Percentiles rank a stretch among this genome's conserved stretches.
Conservation (phyloP, 1,140 invertebrate genomes). For the Palaemon carinicauda region DNA sequence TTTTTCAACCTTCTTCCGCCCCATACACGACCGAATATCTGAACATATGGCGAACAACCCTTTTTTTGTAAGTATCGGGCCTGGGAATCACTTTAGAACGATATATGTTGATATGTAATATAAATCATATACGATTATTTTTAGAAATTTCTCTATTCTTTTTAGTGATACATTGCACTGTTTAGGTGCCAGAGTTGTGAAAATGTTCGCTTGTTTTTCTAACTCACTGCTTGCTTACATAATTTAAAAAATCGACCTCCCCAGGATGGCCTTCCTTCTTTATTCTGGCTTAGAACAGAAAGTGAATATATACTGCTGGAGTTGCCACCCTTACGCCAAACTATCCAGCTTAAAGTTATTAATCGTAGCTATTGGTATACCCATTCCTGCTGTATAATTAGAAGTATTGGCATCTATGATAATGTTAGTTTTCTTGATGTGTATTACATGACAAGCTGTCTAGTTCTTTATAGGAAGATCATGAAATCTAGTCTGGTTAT, state of each 20-base stretch:
- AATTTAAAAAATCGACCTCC: slow-evolving; percentile 6
- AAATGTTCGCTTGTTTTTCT: slow-evolving; percentile 25
- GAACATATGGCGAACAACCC: slow-evolving; percentile 10
- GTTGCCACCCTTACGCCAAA: neutral
- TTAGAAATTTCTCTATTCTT: slow-evolving; percentile 1
- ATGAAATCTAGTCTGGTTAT: too few relatives aligned
- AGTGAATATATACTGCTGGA: neutral
- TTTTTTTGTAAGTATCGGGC: slow-evolving; percentile 22
- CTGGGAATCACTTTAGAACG: neutral
- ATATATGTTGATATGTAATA: slow-evolving; percentile 24
- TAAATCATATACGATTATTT: slow-evolving; percentile 19
- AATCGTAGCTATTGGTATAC: too few relatives aligned
- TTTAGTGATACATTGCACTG: neutral
- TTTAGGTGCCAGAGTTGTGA: slow-evolving; percentile 8
- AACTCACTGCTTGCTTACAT: neutral
- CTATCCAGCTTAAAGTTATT: too few relatives aligned
- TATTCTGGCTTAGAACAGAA: slow-evolving; percentile 11
- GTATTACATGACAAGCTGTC: too few relatives aligned
- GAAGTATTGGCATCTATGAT: too few relatives aligned
- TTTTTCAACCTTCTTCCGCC: slow-evolving; percentile 30
- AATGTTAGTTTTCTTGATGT: too few relatives aligned
- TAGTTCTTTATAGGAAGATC: too few relatives aligned
- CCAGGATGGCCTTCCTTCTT: slow-evolving; percentile 15
- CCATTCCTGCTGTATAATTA: too few relatives aligned
- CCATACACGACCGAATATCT: neutral